Conservation (phyloP, 2,888 invertebrate genomes). For the Xiphydria camelus region DNA sequence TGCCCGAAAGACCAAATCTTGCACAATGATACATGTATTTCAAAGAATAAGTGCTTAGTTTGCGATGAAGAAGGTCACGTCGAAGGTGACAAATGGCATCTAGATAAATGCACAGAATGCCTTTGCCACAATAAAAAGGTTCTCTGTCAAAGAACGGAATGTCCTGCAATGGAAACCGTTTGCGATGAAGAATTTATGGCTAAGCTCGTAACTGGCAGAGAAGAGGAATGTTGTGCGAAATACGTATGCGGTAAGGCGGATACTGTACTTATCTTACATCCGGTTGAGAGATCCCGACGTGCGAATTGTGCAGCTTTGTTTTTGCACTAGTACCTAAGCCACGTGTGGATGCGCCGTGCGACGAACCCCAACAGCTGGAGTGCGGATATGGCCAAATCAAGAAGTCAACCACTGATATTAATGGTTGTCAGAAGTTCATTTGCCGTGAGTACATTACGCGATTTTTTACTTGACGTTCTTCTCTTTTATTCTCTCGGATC, state of each 20-base stretch:
- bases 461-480: too few species aligned
- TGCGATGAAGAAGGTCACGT: constrained; percentile 76
- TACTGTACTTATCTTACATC: not conserved
- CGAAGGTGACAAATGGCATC: constrained; percentile 70
- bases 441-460: constrained; percentile 76
- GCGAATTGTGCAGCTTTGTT: constrained; percentile 10
- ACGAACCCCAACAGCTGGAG: constrained; percentile 68
- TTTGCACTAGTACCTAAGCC: constrained; percentile 61
- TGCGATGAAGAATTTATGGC: constrained; percentile 65
- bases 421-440: constrained; percentile 73
- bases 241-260: constrained; percentile 67
- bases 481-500: too few species aligned
- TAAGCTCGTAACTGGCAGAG: constrained; percentile 61
- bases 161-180: constrained; percentile 62
- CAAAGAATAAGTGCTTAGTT: constrained; percentile 67
- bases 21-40: constrained; percentile 74
- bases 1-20: constrained; percentile 76
- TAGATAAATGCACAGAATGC: constrained; percentile 75
- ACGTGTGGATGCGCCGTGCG: constrained; percentile 61
- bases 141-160: constrained; percentile 67
- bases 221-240: constrained; percentile 71
- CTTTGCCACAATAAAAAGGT: constrained; percentile 64
- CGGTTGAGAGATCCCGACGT: too few species aligned
- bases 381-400: constrained; percentile 75
- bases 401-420: constrained; percentile 66